A percentile compares a stretch with the other conserved stretches of the same genome.
Evolutionary conservation across 2,888 invertebrate species (phyloP).

Genomic region (Heliconius ethilla): DNA sequence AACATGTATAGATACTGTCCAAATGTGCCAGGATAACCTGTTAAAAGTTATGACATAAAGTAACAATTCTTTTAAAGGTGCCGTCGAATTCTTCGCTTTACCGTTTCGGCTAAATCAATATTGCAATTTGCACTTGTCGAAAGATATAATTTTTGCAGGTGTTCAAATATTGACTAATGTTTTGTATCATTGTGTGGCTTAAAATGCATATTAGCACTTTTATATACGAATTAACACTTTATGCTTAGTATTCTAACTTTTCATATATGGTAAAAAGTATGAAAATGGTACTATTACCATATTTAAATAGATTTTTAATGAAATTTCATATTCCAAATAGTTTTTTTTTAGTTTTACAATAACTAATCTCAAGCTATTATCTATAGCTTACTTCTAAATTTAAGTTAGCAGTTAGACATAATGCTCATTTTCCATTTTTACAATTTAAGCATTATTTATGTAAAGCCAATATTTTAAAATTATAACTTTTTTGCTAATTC

Average conservation of each 20-base stretch:
- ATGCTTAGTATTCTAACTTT: constrained; percentile 37
- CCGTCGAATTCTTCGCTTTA: constrained; percentile 5
- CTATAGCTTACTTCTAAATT: not conserved
- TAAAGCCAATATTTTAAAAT: constrained; percentile 2
- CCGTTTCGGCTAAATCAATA: constrained; percentile 50
- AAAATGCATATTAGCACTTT: constrained; percentile 69
- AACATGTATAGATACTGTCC: too few relatives aligned
- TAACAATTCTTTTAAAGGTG: constrained; percentile 13
- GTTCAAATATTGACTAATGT: constrained; percentile 62
- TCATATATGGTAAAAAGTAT: constrained; percentile 51
- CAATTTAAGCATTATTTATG: not conserved
- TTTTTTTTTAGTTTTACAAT: not conserved
- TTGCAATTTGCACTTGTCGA: constrained; percentile 69
- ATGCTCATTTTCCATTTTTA: not conserved
- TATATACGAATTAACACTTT: constrained; percentile 69
- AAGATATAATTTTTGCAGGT: constrained; percentile 61
- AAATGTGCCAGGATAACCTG: not conserved
- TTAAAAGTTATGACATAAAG: not conserved
- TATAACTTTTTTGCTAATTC: constrained; percentile 22
- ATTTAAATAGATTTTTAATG: not conserved
- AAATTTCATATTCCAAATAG: not conserved
- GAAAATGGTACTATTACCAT: constrained; percentile 56
- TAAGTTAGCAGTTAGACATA: not conserved
- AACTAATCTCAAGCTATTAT: too few relatives aligned
- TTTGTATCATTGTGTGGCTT: constrained; percentile 62